Conservation (phyloP, 2,113 vertebrate species). For the Xiphias gladius region DNA sequence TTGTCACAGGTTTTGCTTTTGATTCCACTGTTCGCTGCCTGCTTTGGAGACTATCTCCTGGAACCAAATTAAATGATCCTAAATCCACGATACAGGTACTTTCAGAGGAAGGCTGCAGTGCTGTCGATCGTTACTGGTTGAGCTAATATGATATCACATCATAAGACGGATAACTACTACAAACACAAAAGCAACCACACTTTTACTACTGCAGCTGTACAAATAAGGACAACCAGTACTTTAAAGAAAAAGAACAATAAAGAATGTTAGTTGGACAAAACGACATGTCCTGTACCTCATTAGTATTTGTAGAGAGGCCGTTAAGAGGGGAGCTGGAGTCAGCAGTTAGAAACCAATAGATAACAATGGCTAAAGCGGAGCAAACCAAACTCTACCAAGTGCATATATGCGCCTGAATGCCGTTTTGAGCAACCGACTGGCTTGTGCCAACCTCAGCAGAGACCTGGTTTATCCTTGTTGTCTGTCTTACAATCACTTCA, state of each 20-base stretch:
- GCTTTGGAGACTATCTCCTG: neutral
- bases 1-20: neutral
- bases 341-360: neutral
- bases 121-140: neutral
- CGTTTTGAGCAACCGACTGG: too few relatives aligned
- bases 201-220: neutral
- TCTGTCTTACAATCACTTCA: too few relatives aligned
- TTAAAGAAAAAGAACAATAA: neutral
- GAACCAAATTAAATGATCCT: neutral
- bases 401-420: too few relatives aligned
- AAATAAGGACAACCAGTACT: neutral
- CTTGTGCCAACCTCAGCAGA: too few relatives aligned
- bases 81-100: neutral
- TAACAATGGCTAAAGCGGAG: too few relatives aligned
- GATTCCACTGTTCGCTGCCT: neutral
- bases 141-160: neutral
- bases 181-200: neutral
- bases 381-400: too few relatives aligned
- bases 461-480: too few relatives aligned
- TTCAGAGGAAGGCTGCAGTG: neutral
- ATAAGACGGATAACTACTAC: neutral
- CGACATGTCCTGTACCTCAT: neutral
- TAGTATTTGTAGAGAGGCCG: too few relatives aligned
- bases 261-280: neutral
- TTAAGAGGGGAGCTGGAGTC: neutral